These are phyloP conservation scores for Xanthorhoe spadicearia DNA, from an alignment of 2,888 invertebrate species.

Conservation along the genomic window DNA sequence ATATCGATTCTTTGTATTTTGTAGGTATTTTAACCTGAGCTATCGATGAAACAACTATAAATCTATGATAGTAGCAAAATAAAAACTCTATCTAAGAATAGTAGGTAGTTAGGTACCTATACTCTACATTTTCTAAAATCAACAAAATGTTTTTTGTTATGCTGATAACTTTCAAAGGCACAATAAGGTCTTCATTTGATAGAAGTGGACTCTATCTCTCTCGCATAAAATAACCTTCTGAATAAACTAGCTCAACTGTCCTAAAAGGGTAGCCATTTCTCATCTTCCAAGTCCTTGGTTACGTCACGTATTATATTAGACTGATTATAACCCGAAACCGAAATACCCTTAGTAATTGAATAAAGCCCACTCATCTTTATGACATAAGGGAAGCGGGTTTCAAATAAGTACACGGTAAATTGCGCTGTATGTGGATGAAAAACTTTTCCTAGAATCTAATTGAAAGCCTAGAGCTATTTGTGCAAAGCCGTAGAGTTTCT, in stretches of 20 bases:
- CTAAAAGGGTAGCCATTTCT: background rate
- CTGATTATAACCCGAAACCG: conserved; percentile 8
- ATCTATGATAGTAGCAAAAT: no score
- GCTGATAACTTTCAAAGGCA: no score
- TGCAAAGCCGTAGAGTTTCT: background rate
- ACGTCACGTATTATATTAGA: conserved; percentile 13
- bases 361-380: conserved; percentile 1
- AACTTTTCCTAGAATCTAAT: background rate
- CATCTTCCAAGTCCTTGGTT: background rate
- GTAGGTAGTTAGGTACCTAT: no score
- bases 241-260: background rate
- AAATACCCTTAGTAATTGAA: conserved; percentile 2
- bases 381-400: background rate
- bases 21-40: background rate
- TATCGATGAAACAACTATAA: no score
- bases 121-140: no score
- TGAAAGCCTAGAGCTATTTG: background rate
- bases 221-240: background rate
- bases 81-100: no score
- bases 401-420: background rate
- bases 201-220: background rate
- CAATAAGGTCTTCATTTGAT: no score
- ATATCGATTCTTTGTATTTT: background rate
- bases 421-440: background rate
- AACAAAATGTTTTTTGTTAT: no score